These are phyloP conservation scores for Eudyptes chrysolophus DNA, from an alignment of 2,113 vertebrate genomes.

Conservation along the genomic window DNA sequence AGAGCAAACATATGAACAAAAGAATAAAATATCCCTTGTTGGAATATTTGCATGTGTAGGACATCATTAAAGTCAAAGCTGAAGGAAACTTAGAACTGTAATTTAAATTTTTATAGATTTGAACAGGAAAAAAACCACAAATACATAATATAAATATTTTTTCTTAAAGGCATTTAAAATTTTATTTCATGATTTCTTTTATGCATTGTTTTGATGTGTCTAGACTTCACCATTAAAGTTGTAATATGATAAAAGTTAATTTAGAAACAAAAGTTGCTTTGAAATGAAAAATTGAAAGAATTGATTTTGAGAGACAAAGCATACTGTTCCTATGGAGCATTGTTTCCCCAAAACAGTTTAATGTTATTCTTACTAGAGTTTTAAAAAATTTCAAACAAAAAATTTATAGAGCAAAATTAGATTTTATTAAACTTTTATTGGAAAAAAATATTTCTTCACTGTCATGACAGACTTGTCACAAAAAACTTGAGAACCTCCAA, in stretches of 20 bases:
- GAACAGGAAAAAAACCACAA: fast-evolving
- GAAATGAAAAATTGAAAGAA: neutral
- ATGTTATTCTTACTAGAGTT: neutral
- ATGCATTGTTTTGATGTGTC: neutral
- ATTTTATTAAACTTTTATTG: neutral
- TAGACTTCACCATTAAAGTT: neutral
- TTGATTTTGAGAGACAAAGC: neutral
- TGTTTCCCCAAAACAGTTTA: neutral
- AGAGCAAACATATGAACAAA: neutral
- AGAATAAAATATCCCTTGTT: neutral
- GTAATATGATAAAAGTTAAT: neutral
- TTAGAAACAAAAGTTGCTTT: neutral
- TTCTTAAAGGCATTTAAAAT: neutral
- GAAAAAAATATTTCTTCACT: neutral
- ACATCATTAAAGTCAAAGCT: neutral
- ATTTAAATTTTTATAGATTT: neutral
- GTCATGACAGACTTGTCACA: neutral
- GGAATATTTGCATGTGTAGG: neutral
- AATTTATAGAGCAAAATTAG: neutral
- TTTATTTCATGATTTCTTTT: neutral
- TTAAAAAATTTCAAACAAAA: neutral
- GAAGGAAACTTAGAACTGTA: neutral
- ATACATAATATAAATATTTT: neutral
- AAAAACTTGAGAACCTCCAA: neutral
- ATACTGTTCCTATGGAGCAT: neutral